A percentile compares a stretch with the other conserved stretches of the same genome.
These are phyloP conservation scores for Megathymus violae DNA, from an alignment of 1,140 invertebrate genomes.

Conservation along the genomic window DNA sequence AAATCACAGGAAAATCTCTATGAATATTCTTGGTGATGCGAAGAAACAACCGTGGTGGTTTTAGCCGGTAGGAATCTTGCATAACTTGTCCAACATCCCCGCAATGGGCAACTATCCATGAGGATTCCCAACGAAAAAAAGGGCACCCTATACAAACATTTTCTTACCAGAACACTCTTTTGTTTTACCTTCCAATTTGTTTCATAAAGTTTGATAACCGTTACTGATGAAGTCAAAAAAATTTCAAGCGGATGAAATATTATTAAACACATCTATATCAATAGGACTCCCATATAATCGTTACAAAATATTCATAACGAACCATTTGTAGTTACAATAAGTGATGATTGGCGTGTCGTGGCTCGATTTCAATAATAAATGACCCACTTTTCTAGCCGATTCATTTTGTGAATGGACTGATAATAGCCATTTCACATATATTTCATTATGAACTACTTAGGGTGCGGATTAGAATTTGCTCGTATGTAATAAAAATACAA, in stretches of 20 bases:
- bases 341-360: background rate
- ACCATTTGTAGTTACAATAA: background rate
- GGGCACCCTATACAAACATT: too few species aligned
- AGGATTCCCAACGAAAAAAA: too few species aligned
- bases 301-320: background rate
- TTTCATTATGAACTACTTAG: background rate
- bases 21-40: too few species aligned
- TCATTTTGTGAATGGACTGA: background rate
- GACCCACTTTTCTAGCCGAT: background rate
- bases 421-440: background rate
- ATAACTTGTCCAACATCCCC: too few species aligned
- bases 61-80: too few species aligned
- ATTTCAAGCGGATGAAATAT: background rate
- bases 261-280: background rate
- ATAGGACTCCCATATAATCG: background rate
- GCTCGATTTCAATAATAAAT: background rate
- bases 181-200: background rate
- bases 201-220: background rate
- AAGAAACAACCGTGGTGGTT: too few species aligned
- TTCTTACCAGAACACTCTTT: too few species aligned
- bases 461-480: too few species aligned
- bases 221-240: background rate
- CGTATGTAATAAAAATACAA: too few species aligned
- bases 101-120: too few species aligned
- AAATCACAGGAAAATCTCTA: too few species aligned